Evolutionary conservation across 2,113 vertebrate genomes (phyloP), one percentile per base, ranked within the genome.

Genomic region (Hypanus sabinus): DNA sequence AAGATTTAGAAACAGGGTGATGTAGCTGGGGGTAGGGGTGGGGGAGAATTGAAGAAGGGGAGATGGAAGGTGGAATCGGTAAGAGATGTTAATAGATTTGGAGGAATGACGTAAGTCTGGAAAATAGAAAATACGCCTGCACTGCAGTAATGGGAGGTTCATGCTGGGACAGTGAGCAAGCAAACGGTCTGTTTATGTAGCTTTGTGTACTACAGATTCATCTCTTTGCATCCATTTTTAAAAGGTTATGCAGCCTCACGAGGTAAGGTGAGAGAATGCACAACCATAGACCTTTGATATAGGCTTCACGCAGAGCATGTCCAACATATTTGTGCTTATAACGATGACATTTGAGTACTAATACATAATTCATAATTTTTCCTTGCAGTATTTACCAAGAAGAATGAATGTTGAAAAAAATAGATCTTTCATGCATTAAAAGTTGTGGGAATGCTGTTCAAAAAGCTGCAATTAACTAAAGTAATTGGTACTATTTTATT

Each of bases 331-430:
- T 94, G 10, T 94, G 70, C 94, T 94, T 62, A 87, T 94, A 94
- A 94, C 94, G 91, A 24, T 9, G 46, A 9, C 85, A 36, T 87
- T 94, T 65, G 57, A 95, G 22, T 83, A 94, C 94, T 87, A 94
- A 94, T 95, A 93, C 94, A 30, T 94, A 94, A 96, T 95, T 95
- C 77, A 94, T 93, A 65, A 2, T 14, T 14, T 94, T 85, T 33
- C 62, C 62, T 18, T 88, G 85, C 57, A 24, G n/a, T 60, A 88
- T 11, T 65, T 60, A 16, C 12, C 57, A 33, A 62, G 60, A 60
- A n/a, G 30, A 33, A 30, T 88, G 27, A n/a, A 65, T 5, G 27
- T 88, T 88, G 12, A 46, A 46, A 88, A 88, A 60, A 62, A 16
- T 24, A 85, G 20, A 65, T 62, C 60, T 65, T 88, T 88, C 55